Evolutionary conservation across 2,888 invertebrate genomes (phyloP).

Genomic region (Sarcophaga variegata): DNA sequence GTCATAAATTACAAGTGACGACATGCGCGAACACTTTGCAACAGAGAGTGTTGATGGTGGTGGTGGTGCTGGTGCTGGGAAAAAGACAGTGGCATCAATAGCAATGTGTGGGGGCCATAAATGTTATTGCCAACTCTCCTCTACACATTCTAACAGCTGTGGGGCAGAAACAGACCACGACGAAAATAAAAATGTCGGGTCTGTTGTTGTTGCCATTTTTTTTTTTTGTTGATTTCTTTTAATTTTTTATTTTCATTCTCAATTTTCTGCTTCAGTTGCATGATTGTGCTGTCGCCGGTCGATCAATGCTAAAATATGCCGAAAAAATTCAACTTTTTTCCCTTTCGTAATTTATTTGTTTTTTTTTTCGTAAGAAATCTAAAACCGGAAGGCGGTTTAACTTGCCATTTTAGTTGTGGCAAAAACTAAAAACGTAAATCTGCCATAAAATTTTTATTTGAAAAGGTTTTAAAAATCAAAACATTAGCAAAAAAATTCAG

Average conservation of each 20-base stretch:
- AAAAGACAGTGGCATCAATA: neutral
- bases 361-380: neutral
- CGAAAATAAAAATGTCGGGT: slow-evolving; percentile 18
- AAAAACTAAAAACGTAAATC: neutral
- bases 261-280: slow-evolving; percentile 62
- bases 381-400: slow-evolving; percentile 46
- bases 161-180: slow-evolving; percentile 29
- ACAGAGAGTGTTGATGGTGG: neutral
- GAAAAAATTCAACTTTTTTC: neutral
- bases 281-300: slow-evolving; percentile 52
- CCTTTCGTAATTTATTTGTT: neutral
- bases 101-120: neutral
- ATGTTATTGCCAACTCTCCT: neutral
- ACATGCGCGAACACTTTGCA: slow-evolving; percentile 62
- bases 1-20: slow-evolving; percentile 64
- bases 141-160: neutral
- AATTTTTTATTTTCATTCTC: slow-evolving; percentile 11
- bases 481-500: no score
- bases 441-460: no score
- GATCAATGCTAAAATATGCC: slow-evolving; percentile 53
- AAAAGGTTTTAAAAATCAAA: no score
- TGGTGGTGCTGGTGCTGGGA: neutral
- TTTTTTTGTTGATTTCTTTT: neutral
- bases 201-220: neutral
- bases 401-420: slow-evolving; percentile 10